A percentile compares a stretch with the other conserved stretches of the same genome.
These are phyloP conservation scores for Pantherophis vulpinus DNA, from an alignment of 2,797 vertebrate genomes.

Conservation along the genomic window DNA sequence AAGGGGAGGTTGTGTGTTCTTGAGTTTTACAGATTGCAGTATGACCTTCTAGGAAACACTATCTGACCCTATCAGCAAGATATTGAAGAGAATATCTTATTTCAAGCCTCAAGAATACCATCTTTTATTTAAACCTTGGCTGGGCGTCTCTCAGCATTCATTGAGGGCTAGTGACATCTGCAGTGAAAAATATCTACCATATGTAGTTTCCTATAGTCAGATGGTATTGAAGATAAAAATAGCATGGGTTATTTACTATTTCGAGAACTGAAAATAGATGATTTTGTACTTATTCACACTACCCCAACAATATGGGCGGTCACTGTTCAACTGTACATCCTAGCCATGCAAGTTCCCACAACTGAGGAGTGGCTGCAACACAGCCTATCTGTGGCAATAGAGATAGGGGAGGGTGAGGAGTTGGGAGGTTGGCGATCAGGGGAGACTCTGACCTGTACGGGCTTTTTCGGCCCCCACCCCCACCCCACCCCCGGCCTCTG, in stretches of 20 bases:
- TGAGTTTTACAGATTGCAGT: constrained; percentile 59
- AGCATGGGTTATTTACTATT: not conserved
- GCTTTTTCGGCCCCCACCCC: not conserved
- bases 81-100: not conserved
- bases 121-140: no score
- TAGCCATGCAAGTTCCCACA: not conserved
- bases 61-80: constrained; percentile 9
- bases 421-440: not conserved
- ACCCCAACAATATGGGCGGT: not conserved
- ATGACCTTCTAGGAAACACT: constrained; percentile 62
- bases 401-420: accelerated
- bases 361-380: not conserved
- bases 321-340: not conserved
- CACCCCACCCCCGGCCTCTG: not conserved
- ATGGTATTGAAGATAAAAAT: not conserved
- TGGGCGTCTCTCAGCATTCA: not conserved
- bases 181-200: not conserved
- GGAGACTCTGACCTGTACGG: not conserved
- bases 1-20: constrained; percentile 62
- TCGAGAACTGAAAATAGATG: not conserved
- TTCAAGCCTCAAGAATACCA: no score
- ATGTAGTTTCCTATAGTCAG: not conserved
- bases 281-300: not conserved
- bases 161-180: not conserved
- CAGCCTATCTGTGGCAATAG: constrained; percentile 29